Percentiles rank a stretch among this genome's conserved stretches.
These are phyloP conservation scores for Chelonia mydas DNA, from an alignment of 2,797 vertebrate species.

Conservation along the genomic window DNA sequence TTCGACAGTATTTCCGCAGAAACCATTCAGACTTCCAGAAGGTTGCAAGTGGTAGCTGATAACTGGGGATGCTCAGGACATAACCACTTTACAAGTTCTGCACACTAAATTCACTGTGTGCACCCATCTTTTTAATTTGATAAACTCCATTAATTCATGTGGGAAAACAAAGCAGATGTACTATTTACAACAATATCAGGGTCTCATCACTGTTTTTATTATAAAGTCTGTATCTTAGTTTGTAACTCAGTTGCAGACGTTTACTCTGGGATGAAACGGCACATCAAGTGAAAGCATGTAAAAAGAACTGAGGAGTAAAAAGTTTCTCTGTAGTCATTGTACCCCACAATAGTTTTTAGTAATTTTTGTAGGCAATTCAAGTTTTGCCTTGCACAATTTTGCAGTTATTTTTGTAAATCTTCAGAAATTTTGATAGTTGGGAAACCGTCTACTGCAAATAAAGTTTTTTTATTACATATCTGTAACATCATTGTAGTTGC, in stretches of 20 bases:
- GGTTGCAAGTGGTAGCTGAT: constrained; percentile 25
- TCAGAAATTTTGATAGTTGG: constrained; percentile 33
- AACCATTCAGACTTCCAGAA: constrained; percentile 22
- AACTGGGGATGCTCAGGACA: constrained; percentile 23
- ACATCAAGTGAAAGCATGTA: constrained; percentile 16
- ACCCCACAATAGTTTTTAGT: constrained; percentile 25
- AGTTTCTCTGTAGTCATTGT: constrained; percentile 23
- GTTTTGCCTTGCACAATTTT: constrained; percentile 13
- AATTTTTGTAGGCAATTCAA: constrained; percentile 32
- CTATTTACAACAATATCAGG: neutral
- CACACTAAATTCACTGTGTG: constrained; percentile 4
- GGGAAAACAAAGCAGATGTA: neutral
- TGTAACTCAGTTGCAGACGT: neutral
- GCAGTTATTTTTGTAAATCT: constrained; percentile 46
- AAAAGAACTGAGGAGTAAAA: neutral
- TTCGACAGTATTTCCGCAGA: constrained; percentile 51
- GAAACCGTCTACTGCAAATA: constrained; percentile 66
- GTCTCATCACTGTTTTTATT: constrained; percentile 7
- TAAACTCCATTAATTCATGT: neutral
- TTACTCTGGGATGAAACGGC: neutral
- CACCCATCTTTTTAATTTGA: neutral
- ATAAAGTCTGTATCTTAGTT: constrained; percentile 5
- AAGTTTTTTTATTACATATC: constrained; percentile 75
- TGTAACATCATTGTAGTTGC: constrained; percentile 70
- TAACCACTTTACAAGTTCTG: neutral